A percentile compares a stretch with the other conserved stretches of the same genome.
Conservation (phyloP, 2,797 vertebrate genomes). For the Tarsius wallacei region DNA sequence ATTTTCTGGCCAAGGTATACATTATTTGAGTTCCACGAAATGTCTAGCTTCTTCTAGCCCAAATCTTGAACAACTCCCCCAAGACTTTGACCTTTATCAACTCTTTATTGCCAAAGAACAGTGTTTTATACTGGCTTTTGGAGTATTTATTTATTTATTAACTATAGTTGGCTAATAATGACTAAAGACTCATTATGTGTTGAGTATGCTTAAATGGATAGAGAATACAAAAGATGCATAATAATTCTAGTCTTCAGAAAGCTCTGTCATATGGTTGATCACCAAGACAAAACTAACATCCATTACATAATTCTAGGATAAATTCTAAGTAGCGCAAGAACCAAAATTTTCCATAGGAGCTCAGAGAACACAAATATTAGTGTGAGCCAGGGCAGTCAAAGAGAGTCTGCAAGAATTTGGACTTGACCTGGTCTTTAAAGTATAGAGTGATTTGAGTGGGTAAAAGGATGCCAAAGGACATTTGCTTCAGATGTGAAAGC, state of each 20-base stretch:
- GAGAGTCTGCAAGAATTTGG: not conserved
- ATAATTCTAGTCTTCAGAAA: not conserved
- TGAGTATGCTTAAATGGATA: not conserved
- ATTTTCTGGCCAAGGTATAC: not conserved
- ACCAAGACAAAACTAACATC: not conserved
- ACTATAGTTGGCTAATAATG: not conserved
- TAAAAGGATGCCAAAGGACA: not conserved
- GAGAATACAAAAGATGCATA: not conserved
- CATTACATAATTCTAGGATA: not conserved
- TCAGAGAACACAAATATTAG: not conserved
- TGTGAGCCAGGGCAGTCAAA: not conserved
- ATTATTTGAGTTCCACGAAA: not conserved
- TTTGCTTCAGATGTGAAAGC: conserved; percentile 9
- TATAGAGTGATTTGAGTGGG: not conserved
- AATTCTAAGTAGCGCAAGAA: not conserved
- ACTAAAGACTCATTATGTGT: not conserved
- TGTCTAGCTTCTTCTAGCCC: not conserved
- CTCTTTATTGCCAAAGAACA: not conserved
- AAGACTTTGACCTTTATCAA: not conserved
- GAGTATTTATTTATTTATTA: not conserved
- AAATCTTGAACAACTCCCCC: not conserved
- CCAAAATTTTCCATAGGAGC: not conserved
- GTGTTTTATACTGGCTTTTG: not conserved
- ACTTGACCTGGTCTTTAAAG: not conserved
- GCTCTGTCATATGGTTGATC: not conserved